Evolutionary conservation across 2,113 vertebrate species (phyloP).

Genomic region (Peromyscus maniculatus): DNA sequence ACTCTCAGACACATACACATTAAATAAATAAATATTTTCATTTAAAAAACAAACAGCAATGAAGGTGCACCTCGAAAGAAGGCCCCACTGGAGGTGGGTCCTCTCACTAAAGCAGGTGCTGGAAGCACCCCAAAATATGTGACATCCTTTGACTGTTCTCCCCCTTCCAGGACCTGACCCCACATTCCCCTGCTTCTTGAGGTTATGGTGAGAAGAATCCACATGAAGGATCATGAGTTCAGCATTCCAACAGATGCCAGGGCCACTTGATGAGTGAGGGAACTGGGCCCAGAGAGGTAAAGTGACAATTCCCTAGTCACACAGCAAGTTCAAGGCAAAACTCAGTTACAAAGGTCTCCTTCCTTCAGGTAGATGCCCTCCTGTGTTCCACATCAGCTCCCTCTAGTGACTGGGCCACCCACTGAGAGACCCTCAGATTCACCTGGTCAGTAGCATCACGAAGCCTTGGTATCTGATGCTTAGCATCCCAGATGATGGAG

Average conservation of each 20-base stretch:
- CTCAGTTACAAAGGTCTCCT: not conserved
- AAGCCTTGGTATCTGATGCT: not conserved
- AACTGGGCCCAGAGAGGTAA: not conserved
- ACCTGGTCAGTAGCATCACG: not conserved
- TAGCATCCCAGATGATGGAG: not conserved
- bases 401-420: not conserved
- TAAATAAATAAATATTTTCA: not conserved
- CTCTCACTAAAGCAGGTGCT: not conserved
- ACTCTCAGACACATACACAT: not conserved
- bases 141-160: not conserved
- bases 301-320: conserved; percentile 8
- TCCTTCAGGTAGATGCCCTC: not conserved
- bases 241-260: not conserved
- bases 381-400: not conserved
- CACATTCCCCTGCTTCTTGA: not conserved
- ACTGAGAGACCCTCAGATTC: not conserved
- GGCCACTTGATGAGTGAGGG: conserved; percentile 8
- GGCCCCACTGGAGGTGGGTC: not conserved
- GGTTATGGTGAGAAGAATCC: not conserved
- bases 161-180: not conserved
- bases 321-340: not conserved
- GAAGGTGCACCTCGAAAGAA: not conserved
- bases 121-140: not conserved
- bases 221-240: not conserved
- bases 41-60: not conserved